Conservation (phyloP, 2,113 vertebrate genomes). For the Jacana jacana region DNA sequence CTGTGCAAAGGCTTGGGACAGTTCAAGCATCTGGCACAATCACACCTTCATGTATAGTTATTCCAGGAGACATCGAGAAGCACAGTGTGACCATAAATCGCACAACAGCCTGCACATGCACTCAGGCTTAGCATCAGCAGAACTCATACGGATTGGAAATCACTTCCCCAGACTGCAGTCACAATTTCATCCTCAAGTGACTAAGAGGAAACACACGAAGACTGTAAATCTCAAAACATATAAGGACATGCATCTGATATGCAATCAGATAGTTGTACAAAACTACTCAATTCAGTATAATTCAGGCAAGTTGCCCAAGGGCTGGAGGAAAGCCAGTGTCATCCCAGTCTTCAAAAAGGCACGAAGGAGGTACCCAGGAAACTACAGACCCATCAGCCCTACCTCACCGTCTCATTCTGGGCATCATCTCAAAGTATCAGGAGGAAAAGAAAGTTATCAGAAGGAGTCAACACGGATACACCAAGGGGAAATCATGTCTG, state of each 20-base stretch:
- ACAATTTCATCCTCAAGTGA: not conserved
- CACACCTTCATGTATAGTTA: not conserved
- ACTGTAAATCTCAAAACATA: not conserved
- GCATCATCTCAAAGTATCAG: too few species aligned
- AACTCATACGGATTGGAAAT: not conserved
- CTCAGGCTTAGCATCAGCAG: not conserved
- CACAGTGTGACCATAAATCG: not conserved
- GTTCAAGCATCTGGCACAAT: not conserved
- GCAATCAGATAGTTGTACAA: not conserved
- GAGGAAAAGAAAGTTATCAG: too few species aligned
- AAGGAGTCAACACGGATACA: too few species aligned
- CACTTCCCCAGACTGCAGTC: not conserved
- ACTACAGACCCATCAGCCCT: too few species aligned
- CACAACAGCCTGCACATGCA: not conserved
- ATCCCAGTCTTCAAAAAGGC: too few species aligned
- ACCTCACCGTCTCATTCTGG: too few species aligned
- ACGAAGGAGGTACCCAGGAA: too few species aligned
- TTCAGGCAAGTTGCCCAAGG: too few species aligned
- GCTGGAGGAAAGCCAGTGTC: too few species aligned
- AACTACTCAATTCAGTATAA: not conserved
- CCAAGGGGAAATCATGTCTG: too few species aligned
- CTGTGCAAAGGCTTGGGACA: not conserved
- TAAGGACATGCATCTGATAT: not conserved
- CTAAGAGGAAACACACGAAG: not conserved
- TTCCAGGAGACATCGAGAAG: not conserved